Evolutionary conservation across 2,797 vertebrate genomes (phyloP).

Genomic region (Clarias pachynema): DNA sequence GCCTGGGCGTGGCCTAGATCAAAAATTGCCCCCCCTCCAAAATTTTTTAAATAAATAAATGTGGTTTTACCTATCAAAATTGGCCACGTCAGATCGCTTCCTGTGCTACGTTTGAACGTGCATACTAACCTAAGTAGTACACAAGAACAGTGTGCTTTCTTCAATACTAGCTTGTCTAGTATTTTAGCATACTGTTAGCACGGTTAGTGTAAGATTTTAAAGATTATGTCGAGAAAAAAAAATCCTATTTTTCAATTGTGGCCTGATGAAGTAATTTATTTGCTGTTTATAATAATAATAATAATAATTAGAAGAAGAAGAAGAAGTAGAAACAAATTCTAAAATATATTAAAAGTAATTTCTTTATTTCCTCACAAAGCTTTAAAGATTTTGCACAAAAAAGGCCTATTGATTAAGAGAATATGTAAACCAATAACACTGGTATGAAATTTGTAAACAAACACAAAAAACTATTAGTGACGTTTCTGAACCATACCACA

Average conservation of each 20-base stretch:
- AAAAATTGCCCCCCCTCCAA: background rate
- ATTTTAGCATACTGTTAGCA: background rate
- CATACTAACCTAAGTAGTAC: background rate
- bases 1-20: slow-evolving; percentile 18
- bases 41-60: no score
- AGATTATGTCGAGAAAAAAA: background rate
- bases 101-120: slow-evolving; percentile 5
- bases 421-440: background rate
- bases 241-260: background rate
- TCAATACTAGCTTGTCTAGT: background rate
- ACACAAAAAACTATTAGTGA: background rate
- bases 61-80: background rate
- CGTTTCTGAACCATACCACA: background rate
- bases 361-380: background rate
- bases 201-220: background rate
- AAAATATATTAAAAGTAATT: background rate
- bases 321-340: background rate
- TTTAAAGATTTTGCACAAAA: background rate
- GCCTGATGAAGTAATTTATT: background rate
- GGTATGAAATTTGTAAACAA: background rate
- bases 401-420: background rate
- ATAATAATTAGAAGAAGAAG: background rate
- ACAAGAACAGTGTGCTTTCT: background rate
- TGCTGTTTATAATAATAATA: background rate
- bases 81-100: background rate